Evolutionary conservation across 2,888 invertebrate species (phyloP).

Genomic region (Leucania comma): DNA sequence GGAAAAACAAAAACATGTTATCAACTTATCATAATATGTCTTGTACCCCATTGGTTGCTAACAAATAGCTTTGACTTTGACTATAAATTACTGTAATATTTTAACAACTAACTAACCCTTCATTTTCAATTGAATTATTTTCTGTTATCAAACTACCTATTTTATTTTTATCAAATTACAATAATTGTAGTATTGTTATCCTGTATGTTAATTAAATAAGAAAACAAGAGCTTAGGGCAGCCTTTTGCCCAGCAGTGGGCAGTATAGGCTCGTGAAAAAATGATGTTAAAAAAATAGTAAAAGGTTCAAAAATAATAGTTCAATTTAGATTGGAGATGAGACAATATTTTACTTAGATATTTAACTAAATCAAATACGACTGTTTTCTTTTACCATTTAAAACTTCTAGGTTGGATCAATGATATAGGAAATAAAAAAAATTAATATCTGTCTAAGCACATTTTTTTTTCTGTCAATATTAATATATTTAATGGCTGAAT

Average conservation of each 20-base stretch:
- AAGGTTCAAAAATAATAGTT: not conserved
- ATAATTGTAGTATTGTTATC: conserved; percentile 39
- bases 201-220: conserved; percentile 7
- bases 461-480: not conserved
- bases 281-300: conserved; percentile 16
- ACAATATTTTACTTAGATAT: conserved; percentile 8
- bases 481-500: not conserved
- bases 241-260: too few species aligned
- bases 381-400: not conserved
- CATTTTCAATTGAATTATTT: conserved; percentile 5
- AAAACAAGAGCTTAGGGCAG: too few species aligned
- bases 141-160: conserved; percentile 25
- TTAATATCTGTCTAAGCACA: not conserved
- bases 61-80: too few species aligned
- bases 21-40: too few species aligned
- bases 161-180: conserved; percentile 53
- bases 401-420: not conserved
- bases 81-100: not conserved
- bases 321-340: conserved; percentile 6
- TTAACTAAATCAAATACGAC: not conserved
- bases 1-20: too few species aligned
- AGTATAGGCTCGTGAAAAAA: too few species aligned
- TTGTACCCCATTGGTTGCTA: too few species aligned
- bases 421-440: not conserved
- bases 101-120: not conserved